Conservation (phyloP, 2,113 vertebrate species). For the Esox niger region DNA sequence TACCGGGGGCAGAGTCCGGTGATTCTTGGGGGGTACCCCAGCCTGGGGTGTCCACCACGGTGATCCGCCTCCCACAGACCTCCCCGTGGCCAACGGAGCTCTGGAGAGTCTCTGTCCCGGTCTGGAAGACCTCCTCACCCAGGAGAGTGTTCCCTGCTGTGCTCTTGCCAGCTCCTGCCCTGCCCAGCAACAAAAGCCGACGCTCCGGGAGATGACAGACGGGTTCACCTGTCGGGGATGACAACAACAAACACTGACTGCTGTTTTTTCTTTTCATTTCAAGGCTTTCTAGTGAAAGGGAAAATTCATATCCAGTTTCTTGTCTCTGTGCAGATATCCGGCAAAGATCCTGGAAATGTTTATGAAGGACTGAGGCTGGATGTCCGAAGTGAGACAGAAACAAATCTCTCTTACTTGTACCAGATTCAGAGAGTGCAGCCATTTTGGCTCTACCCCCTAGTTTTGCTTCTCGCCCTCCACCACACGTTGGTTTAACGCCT, state of each 20-base stretch:
- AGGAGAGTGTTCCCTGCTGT: too few relatives aligned
- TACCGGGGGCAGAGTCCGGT: too few relatives aligned
- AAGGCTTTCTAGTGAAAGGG: background rate
- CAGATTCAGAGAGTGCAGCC: conserved; percentile 72
- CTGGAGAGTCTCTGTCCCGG: too few relatives aligned
- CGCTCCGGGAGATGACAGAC: conserved; percentile 62
- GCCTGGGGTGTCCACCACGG: too few relatives aligned
- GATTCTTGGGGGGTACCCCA: too few relatives aligned
- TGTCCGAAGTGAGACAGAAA: conserved; percentile 15
- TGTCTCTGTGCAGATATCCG: background rate
- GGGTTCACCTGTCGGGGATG: conserved; percentile 43
- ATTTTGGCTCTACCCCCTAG: conserved; percentile 60
- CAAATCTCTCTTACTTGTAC: conserved; percentile 54
- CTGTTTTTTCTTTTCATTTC: too few relatives aligned
- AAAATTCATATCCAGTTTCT: background rate
- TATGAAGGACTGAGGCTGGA: background rate
- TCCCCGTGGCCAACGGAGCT: too few relatives aligned
- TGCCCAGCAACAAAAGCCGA: conserved; percentile 60
- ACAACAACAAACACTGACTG: background rate
- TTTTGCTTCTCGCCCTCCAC: conserved; percentile 2
- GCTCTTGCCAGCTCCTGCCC: too few relatives aligned
- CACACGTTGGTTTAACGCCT: conserved; percentile 34
- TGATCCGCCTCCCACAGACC: too few relatives aligned
- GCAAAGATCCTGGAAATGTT: background rate
- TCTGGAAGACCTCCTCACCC: too few relatives aligned